Evolutionary conservation across 30 jellyfish, hydroid and myxozoan species (phyloP), one percentile per base, ranked within the genome.

Genomic region (Rhopilema esculentum): DNA sequence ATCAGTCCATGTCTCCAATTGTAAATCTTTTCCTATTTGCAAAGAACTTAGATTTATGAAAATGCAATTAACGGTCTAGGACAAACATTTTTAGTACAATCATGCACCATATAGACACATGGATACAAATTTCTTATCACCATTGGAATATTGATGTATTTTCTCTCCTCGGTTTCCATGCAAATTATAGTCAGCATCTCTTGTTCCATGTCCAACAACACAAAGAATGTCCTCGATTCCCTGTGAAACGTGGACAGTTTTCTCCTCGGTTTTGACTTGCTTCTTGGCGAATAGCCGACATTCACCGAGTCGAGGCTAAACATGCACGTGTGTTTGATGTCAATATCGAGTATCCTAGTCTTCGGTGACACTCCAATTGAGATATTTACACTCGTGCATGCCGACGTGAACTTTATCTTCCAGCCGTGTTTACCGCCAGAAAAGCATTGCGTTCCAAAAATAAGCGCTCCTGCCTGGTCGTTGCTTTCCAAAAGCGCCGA

Each of bases 81-180:
- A 72, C 94, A 85, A 6, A 85, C 88, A 72, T 22, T 63, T 52
- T 85, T 79, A 21, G 67, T 40, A 28, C 94, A 85, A 16, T 85
- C 88, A 64, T 85, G 94, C 66, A 85, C 94, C 94, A 85, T 85
- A 50, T 71, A 85, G 0, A 85, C 94, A 71, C 94, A 85, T 0
- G 94, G 94, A 66, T 23, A 85, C 25, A 74, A 75, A 17, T 66
- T 26, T 16, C 23, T 75, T 19, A 80, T 49, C 8, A 72, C 49
- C 22, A 0, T 74, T 32, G 94, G 88, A 16, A 85, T 73, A 22
- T 12, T 65, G 0, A 85, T 64, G 62, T 73, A 53, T 29, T 74
- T 22, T 18, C 88, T 69, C 73, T 85, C 94, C 30, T 85, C 94
- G 20, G 88, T 73, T 30, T 85, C 94, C 40, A 87, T 72, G 64